Base-by-base conservation (phyloP, 2,888 invertebrate genomes). In the Polyommatus icarus region DNA sequence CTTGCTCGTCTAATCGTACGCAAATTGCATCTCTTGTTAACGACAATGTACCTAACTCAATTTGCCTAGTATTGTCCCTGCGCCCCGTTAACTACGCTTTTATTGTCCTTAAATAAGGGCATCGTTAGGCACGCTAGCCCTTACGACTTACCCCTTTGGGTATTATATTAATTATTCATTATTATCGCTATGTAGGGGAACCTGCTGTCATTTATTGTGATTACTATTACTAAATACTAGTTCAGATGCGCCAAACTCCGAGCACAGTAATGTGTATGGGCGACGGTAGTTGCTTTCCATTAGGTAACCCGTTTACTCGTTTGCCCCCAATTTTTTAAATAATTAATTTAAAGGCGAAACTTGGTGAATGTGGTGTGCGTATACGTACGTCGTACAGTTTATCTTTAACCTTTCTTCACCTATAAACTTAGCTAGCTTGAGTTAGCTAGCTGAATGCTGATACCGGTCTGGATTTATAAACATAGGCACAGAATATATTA, bases 1-100 rank as follows among this genome's bases (percentile, higher is more conserved):
- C 84, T 85, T 86, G 86, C 85, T 85, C 81, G 83, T 86, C 85
- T 87, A 89, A 88, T 87, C 87, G 85, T 84, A 85, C 83, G 84
- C 87, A 90, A 89, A 89, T 90, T 89, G 87, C 84, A 82, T 81
- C 83, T 84, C 83, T 86, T 88, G 88, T 88, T 87, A 85, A 86
- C 87, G 85, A 85, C 84, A 84, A 82, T 84, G 83, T 85, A 81
- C 81, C 85, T 86, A 87, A 88, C 87, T 87, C 88, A 84, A 89
- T 90, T 89, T 88, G 86, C 83, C 78, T 79, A 81, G 80, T 80
- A 84, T 85, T 84, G 84, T 84, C 76, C 78, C 73, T 79, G 78
- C 78, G 83, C 83, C 80, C 83, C 82, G 84, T 85, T 83, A 84
- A 84, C 83, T 83, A 83, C 81, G 84, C 79, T 84, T 82, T 80